Evolutionary conservation across 2,797 vertebrate genomes (phyloP).

Genomic region (Sebastes wilsoni): DNA sequence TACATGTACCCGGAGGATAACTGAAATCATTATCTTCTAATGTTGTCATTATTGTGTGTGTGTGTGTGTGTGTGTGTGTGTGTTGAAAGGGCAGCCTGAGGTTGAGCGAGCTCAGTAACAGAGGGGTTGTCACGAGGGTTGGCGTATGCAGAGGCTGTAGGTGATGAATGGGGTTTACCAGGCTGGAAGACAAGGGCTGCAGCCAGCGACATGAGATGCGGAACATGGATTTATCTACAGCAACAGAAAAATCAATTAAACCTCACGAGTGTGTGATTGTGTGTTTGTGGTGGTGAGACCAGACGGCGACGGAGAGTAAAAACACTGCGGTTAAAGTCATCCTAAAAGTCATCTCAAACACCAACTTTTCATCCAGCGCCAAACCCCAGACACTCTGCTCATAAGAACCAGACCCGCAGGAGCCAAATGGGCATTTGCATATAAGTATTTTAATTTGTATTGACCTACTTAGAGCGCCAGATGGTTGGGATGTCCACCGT

Average conservation of each 20-base stretch:
- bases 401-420: constrained; percentile 21
- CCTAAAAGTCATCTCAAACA: constrained; percentile 39
- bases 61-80: neutral
- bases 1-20: constrained; percentile 2
- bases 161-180: constrained; percentile 79
- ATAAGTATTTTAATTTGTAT: neutral
- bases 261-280: constrained; percentile 18
- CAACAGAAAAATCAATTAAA: constrained; percentile 71
- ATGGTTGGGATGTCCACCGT: constrained; percentile 25
- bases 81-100: constrained; percentile 46
- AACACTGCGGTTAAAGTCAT: constrained; percentile 48
- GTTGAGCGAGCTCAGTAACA: constrained; percentile 41
- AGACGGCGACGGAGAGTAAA: neutral
- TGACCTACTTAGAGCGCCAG: constrained; percentile 40
- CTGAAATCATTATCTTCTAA: constrained; percentile 19
- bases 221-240: constrained; percentile 72
- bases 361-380: constrained; percentile 20
- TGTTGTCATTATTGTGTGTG: neutral
- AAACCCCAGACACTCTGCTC: neutral
- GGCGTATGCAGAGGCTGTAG: constrained; percentile 27
- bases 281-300: neutral
- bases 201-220: constrained; percentile 69
- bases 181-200: constrained; percentile 67
- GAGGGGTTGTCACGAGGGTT: neutral
- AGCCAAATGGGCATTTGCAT: constrained; percentile 25